These are phyloP conservation scores for Callorhinus ursinus DNA, from an alignment of 2,113 vertebrate genomes.

Conservation along the genomic window DNA sequence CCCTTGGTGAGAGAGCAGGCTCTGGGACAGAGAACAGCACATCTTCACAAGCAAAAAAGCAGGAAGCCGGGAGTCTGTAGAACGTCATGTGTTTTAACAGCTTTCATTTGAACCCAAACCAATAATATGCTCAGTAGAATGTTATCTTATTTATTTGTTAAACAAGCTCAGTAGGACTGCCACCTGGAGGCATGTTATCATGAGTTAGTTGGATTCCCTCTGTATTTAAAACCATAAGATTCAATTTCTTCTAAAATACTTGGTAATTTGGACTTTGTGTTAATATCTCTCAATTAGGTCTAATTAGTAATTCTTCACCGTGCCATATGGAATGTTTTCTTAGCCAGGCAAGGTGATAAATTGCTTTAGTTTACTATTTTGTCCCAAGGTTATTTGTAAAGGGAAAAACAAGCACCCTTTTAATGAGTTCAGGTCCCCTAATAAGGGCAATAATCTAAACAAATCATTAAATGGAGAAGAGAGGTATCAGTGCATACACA, in stretches of 20 bases:
- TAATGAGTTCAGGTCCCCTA: conserved; percentile 53
- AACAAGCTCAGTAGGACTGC: background rate
- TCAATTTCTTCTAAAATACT: conserved; percentile 30
- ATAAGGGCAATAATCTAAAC: background rate
- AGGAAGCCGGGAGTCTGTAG: background rate
- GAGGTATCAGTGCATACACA: background rate
- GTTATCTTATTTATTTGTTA: conserved; percentile 5
- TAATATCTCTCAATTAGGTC: conserved; percentile 62
- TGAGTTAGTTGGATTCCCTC: background rate
- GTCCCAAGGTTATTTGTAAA: conserved; percentile 61
- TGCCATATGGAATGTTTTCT: conserved; percentile 48
- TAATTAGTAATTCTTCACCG: conserved; percentile 59
- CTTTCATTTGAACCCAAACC: background rate
- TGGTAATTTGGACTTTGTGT: conserved; percentile 44
- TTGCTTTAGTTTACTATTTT: conserved; percentile 54
- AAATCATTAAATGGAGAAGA: conserved; percentile 38
- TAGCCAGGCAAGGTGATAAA: conserved; percentile 59
- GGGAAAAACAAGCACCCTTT: conserved; percentile 18
- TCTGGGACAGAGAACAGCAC: background rate
- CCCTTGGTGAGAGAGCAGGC: background rate
- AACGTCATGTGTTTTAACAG: background rate
- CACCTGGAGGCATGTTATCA: background rate
- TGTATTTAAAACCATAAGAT: conserved; percentile 14
- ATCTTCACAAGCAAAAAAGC: background rate
- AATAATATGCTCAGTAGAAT: background rate